Base-by-base conservation (phyloP, 1,140 invertebrate species). In the Cyphomyrmex costatus region DNA sequence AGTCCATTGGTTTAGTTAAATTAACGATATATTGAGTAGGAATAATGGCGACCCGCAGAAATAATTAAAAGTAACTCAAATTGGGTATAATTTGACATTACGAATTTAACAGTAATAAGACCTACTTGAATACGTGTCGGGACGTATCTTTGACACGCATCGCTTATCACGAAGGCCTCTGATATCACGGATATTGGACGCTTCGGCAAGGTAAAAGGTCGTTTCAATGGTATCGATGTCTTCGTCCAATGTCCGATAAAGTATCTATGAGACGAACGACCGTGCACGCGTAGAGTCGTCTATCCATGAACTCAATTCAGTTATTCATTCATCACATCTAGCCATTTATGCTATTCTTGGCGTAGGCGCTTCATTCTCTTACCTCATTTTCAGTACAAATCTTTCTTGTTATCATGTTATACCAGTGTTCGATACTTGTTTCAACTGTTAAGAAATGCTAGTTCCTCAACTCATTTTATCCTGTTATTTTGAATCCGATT, bases 181-280 rank as follows among this genome's bases (percentile, higher is more conserved):
- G 21, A 16, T 42, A 58, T 51, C 49, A 36, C 56, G 51, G 56
- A 74, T 56, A 70, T 80, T 76, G 49, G 27, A 33, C 33, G 70
- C 46, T 65, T 10, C 73, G 10, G 33, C 2, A 42, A 61, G 10
- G 46, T 2, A 51, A 61, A 74, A 84, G 80, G 70, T 86, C 71
- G 65, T 85, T 51, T 60, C 49, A 16, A 2, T 19, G 49, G 46
- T 85, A 88, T 78, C 49, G 87, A 65, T 84, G 42, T 78, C 80
- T 61, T 66, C 33, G 71, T 8, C 6, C 8, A n/a, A 68, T 68
- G n/a, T 74, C 14, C 68, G 79, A 83, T 83, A 74, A 61, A 83
- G 36, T 61, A 46, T 74, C 53, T 36, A 33, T 6, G 27, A 83
- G 79, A 83, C 56, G 79, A 83, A 74, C 53, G 79, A 61, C 79